Base-by-base conservation (phyloP, 2,113 vertebrate species). In the Glareola pratincola region DNA sequence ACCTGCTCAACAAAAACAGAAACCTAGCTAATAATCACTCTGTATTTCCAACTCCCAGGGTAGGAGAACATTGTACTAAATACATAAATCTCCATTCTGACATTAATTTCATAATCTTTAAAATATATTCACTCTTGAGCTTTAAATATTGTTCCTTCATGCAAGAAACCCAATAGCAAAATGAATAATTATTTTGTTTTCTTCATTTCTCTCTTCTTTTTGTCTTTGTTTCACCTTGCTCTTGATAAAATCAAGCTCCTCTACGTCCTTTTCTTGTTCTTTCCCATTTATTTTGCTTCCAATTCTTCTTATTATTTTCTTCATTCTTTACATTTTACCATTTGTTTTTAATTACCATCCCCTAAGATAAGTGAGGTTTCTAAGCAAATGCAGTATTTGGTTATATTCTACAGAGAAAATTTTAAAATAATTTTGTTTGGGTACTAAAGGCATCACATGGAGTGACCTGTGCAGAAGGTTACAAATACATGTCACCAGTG, bases 1-100 rank as follows among this genome's bases (percentile, higher is more conserved):
- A 97, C 84, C 89, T 97, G 89, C 85, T 96, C 96, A 94, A 98
- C 81, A 97, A 97, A 98, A 97, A 66, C 92, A 98, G 95, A 97
- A 97, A 90, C 72, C 94, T 89, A 79, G 79, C 95, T 97, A 95
- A 96, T 97, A 98, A 98, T 97, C 90, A 77, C 74, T 89, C 86
- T 75, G 67, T 20, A 94, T 94, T 97, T 96, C 77, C 92, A 88
- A 23, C 29, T 97, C 91, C 94, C 96, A 94, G 67, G 85, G 62
- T 51, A 95, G 81, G 73, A 92, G 53, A 97, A 91, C 82, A 92
- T 93, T 95, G 51, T 93, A 88, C 63, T 93, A 85, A 96, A 95
- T 94, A 80, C 51, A 96, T 97, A 97, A 97, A 97, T 98, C 92
- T 96, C 79, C 83, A 90, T 89, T 96, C 75, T 73, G 90, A 95